Conservation (phyloP, 2,797 vertebrate species). For the Spondyliosoma cantharus region DNA sequence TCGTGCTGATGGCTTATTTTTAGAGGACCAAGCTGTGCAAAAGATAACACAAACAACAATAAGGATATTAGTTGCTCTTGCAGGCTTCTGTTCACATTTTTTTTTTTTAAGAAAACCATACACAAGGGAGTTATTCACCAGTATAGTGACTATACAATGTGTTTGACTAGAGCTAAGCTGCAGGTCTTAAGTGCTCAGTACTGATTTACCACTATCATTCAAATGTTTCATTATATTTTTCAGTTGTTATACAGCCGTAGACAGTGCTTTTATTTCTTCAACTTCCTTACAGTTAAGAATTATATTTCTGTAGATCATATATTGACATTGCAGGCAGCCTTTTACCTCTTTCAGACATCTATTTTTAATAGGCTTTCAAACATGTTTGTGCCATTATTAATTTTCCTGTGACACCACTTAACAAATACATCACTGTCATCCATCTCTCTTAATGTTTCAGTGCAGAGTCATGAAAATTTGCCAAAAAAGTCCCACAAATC, state of each 20-base stretch:
- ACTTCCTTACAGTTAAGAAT: too few species aligned
- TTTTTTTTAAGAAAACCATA: constrained; percentile 1
- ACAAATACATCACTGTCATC: neutral
- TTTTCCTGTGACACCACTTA: neutral
- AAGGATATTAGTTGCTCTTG: constrained; percentile 8
- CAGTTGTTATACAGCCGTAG: neutral
- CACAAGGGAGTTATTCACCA: neutral
- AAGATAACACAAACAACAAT: constrained; percentile 38
- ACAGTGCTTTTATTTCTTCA: too few species aligned
- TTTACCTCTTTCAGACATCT: neutral
- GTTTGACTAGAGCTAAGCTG: neutral
- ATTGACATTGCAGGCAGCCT: too few species aligned
- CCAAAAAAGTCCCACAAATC: too few species aligned
- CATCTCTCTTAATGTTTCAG: too few species aligned
- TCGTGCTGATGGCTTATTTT: constrained; percentile 35
- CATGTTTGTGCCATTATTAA: neutral
- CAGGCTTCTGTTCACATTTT: neutral
- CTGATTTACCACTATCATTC: constrained; percentile 2
- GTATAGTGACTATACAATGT: neutral
- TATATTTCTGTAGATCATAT: too few species aligned
- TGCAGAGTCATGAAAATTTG: too few species aligned
- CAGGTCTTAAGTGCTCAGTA: neutral
- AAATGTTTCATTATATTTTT: neutral
- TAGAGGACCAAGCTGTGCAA: constrained; percentile 46
- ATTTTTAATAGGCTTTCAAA: neutral